These are phyloP conservation scores for Sinopyrophorus schimmeli DNA, from an alignment of 2,888 invertebrate species.

Conservation along the genomic window DNA sequence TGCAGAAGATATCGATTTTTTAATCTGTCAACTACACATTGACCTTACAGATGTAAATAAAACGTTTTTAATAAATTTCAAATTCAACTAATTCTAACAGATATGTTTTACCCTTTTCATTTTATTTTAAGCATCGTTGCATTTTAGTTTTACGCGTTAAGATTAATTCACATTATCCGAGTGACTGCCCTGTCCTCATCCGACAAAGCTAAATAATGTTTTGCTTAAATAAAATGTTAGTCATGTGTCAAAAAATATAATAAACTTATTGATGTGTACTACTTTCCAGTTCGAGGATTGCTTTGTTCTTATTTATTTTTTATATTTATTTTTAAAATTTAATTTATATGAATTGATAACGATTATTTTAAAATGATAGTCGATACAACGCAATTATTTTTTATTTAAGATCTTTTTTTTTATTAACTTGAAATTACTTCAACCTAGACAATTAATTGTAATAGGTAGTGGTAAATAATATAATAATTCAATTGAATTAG, in stretches of 20 bases:
- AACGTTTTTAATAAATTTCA: no score
- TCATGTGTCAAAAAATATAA: slow-evolving; percentile 27
- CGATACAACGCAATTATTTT: no score
- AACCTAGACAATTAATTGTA: no score
- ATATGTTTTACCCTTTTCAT: slow-evolving; percentile 9
- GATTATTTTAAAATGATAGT: no score
- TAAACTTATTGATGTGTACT: slow-evolving; percentile 17
- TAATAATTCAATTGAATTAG: no score
- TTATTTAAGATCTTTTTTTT: background rate
- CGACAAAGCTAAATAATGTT: slow-evolving; percentile 14
- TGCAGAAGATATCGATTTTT: no score
- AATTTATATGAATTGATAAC: no score
- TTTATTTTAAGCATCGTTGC: slow-evolving; percentile 5
- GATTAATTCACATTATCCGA: slow-evolving; percentile 22
- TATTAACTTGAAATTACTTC: no score
- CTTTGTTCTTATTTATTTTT: slow-evolving; percentile 20
- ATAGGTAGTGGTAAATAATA: no score
- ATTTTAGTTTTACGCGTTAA: slow-evolving; percentile 16
- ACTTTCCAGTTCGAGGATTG: slow-evolving; percentile 21
- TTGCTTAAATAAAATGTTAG: slow-evolving; percentile 23
- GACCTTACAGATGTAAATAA: no score
- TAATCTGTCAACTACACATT: no score
- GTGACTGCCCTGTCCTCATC: slow-evolving; percentile 12
- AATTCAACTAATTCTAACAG: slow-evolving; percentile 13
- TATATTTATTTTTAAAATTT: slow-evolving; percentile 3